These are phyloP conservation scores for Blastobasis adustella DNA, from an alignment of 2,888 invertebrate species.

Conservation along the genomic window DNA sequence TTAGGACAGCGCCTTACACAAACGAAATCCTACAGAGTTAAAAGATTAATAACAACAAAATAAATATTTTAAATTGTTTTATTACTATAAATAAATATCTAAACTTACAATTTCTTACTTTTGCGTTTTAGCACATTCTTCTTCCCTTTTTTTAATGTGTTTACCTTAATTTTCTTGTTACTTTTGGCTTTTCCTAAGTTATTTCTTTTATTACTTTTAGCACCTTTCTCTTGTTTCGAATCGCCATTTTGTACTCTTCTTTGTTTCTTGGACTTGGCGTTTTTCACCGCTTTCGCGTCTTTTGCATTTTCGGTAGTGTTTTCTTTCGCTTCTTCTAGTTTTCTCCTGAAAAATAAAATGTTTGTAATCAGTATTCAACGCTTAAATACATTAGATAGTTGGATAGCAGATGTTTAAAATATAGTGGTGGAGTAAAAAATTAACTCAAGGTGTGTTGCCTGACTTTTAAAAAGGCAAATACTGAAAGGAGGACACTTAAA, in stretches of 20 bases:
- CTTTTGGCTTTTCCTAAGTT: slow-evolving; percentile 8
- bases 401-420: no score
- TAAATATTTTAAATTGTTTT: no score
- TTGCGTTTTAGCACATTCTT: background rate
- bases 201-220: slow-evolving; percentile 1
- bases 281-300: slow-evolving; percentile 28
- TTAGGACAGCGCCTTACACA: no score
- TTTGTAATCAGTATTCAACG: background rate
- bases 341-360: slow-evolving; percentile 36
- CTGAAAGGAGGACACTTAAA: no score
- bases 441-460: no score
- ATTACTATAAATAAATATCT: no score
- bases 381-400: no score
- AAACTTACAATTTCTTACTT: background rate
- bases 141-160: slow-evolving; percentile 14
- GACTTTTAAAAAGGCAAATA: no score
- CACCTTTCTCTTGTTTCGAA: slow-evolving; percentile 8
- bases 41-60: no score
- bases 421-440: no score
- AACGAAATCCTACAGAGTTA: no score
- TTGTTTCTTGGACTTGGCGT: slow-evolving; percentile 42
- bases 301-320: slow-evolving; percentile 25
- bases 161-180: slow-evolving; percentile 17
- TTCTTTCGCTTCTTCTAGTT: slow-evolving; percentile 37
- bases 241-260: slow-evolving; percentile 35